phyloP scores from a whole-genome alignment of 2,113 vertebrate species.

The Triplophysa rosa region DNA sequence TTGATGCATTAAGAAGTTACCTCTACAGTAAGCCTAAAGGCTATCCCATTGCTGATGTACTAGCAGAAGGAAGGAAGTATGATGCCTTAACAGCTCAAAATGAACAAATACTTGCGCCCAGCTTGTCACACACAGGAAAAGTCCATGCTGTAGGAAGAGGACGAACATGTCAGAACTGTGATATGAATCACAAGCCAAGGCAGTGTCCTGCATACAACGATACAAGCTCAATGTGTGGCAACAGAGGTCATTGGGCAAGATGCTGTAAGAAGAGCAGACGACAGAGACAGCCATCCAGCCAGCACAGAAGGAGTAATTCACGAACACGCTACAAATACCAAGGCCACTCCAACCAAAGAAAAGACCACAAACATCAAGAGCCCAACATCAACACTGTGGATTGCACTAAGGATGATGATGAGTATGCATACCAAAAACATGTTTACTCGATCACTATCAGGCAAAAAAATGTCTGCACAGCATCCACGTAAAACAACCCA shows the following conservation, averaged over 20 bases:
- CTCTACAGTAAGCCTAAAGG: too few species aligned
- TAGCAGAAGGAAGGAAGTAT: too few species aligned
- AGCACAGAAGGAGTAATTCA: too few species aligned
- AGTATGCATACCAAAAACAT: neutral
- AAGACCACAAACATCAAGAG: neutral
- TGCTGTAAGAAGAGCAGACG: too few species aligned
- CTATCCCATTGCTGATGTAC: too few species aligned
- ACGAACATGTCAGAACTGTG: conserved; percentile 28
- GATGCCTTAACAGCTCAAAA: too few species aligned
- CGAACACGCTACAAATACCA: too few species aligned
- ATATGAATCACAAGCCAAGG: neutral
- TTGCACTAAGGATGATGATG: neutral
- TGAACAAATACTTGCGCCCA: too few species aligned
- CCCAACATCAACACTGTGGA: neutral
- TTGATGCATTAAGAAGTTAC: too few species aligned
- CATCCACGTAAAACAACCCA: conserved; percentile 18
- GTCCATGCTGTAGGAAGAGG: neutral
- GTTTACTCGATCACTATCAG: conserved; percentile 7
- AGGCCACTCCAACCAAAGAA: neutral
- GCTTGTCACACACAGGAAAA: too few species aligned
- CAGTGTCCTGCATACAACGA: neutral
- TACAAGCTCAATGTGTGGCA: conserved; percentile 10
- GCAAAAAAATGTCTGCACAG: neutral
- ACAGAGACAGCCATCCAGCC: too few species aligned
- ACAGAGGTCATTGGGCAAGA: conserved; percentile 29